Evolutionary conservation across 1,140 invertebrate genomes (phyloP).

Genomic region (Psix sp.): DNA sequence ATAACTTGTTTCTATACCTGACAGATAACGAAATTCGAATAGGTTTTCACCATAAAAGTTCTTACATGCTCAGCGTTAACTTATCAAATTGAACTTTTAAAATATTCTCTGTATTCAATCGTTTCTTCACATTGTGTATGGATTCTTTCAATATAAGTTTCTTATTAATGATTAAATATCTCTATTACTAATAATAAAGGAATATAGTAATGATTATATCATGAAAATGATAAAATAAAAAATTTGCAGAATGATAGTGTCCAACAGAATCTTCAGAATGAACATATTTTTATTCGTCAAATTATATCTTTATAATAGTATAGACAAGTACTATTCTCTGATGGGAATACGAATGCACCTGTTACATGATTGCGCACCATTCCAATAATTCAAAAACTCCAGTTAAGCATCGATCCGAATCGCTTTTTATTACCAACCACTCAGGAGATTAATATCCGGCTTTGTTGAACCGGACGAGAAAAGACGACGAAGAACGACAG

Average conservation of each 20-base stretch:
- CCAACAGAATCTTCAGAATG: conserved; percentile 12
- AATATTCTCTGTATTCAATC: no score
- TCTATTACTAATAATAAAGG: no score
- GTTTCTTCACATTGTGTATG: no score
- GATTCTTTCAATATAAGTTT: no score
- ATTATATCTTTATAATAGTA: conserved; percentile 54
- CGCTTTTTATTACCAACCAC: conserved; percentile 62
- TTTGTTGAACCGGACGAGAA: conserved; percentile 58
- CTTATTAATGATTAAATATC: no score
- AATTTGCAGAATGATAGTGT: not conserved
- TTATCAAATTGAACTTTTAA: conserved; percentile 29
- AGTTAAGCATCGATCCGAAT: conserved; percentile 62
- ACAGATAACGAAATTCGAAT: conserved; percentile 35
- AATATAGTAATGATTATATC: no score
- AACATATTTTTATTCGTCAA: conserved; percentile 39
- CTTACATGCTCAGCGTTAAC: conserved; percentile 7
- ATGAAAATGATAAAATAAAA: conserved; percentile 20
- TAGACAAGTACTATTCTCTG: conserved; percentile 41
- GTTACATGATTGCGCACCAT: conserved; percentile 60
- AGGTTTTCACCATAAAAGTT: conserved; percentile 25
- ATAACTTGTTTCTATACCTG: conserved; percentile 42
- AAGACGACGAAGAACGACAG: conserved; percentile 55
- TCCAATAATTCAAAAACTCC: conserved; percentile 62
- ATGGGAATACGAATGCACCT: conserved; percentile 58
- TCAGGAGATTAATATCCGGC: conserved; percentile 62